Conservation (phyloP, 2,797 vertebrate species). For the Trematomus bernacchii region DNA sequence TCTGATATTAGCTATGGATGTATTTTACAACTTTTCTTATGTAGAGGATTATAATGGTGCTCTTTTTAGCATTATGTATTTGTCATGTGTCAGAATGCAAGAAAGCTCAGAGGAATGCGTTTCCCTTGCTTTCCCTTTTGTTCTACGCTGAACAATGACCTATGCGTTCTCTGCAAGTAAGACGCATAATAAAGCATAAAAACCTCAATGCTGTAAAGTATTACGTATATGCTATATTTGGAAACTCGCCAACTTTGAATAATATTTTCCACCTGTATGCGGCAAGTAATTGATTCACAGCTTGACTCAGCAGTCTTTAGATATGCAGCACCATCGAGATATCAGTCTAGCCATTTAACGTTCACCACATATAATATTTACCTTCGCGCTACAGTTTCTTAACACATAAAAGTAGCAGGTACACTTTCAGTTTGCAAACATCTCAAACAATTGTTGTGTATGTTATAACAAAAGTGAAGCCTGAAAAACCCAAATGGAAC, state of each 20-base stretch:
- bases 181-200: constrained; percentile 40
- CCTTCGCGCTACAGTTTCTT: not conserved
- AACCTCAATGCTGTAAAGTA: constrained; percentile 29
- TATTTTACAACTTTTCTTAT: not conserved
- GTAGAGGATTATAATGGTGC: not conserved
- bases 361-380: not conserved
- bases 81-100: constrained; percentile 30
- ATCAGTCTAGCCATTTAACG: not conserved
- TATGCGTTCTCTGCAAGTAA: constrained; percentile 40
- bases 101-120: constrained; percentile 22
- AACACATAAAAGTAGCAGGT: not conserved
- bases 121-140: constrained; percentile 28
- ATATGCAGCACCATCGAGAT: not conserved
- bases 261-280: constrained; percentile 55
- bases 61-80: constrained; percentile 26
- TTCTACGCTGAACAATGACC: constrained; percentile 9
- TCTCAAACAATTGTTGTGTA: not conserved
- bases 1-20: not conserved
- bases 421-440: not conserved
- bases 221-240: constrained; percentile 39
- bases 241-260: constrained; percentile 34
- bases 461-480: not conserved
- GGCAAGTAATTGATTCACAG: constrained; percentile 56
- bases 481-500: not conserved
- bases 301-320: constrained; percentile 14